phyloP scores from a whole-genome alignment of 2,113 vertebrate genomes.

The Malurus elegans region DNA sequence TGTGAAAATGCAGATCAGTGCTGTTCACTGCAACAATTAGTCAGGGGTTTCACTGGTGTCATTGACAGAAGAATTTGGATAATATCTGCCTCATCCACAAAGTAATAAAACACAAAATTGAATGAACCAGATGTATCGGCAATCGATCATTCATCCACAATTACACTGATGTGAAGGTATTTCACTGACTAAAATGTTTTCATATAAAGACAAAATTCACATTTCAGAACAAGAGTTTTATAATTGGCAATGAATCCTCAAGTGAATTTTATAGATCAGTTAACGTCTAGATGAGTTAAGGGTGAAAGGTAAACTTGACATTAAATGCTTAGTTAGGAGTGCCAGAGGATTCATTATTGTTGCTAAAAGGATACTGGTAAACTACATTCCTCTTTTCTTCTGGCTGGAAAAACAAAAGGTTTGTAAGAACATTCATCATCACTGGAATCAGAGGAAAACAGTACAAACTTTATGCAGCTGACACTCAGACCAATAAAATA shows the following conservation, averaged over 20 bases:
- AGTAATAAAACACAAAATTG: background rate
- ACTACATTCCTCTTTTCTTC: background rate
- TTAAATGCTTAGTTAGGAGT: constrained; percentile 66
- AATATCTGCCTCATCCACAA: background rate
- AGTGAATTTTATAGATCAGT: constrained; percentile 62
- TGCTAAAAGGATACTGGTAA: background rate
- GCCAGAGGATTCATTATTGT: constrained; percentile 58
- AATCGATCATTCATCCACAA: constrained; percentile 10
- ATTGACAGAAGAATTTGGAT: constrained; percentile 1
- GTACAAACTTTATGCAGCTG: background rate
- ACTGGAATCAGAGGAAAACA: background rate
- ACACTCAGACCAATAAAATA: constrained; percentile 14
- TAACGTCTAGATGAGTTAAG: constrained; percentile 60
- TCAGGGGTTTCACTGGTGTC: background rate
- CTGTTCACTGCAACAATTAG: background rate
- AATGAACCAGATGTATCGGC: background rate
- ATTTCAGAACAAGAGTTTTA: constrained; percentile 36
- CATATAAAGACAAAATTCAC: constrained; percentile 21
- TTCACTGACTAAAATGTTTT: constrained; percentile 28
- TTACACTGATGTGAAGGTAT: constrained; percentile 24
- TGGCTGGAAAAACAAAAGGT: constrained; percentile 32
- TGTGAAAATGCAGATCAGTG: background rate
- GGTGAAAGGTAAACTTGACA: constrained; percentile 59
- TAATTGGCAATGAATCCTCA: constrained; percentile 56
- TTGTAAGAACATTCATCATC: constrained; percentile 14